These are phyloP conservation scores for Chrysochloris asiatica DNA, from an alignment of 2,113 vertebrate genomes.

Conservation along the genomic window DNA sequence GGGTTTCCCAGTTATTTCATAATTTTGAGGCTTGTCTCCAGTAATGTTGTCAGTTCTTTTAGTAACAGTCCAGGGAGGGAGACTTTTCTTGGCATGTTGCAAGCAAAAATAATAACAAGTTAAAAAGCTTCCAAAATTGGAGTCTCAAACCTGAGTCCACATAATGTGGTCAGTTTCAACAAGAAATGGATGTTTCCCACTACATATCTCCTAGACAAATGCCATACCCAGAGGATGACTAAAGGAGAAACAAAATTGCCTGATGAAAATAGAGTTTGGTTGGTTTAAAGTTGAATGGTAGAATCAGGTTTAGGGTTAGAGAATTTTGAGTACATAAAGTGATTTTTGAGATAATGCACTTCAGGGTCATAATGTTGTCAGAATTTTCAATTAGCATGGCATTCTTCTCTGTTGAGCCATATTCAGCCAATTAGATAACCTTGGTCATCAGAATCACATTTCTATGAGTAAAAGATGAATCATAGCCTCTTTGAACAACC, in stretches of 20 bases:
- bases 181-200: background rate
- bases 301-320: background rate
- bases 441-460: background rate
- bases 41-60: background rate
- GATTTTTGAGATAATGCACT: constrained; percentile 40
- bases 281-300: background rate
- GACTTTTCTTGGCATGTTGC: background rate
- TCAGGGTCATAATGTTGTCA: background rate
- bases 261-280: background rate
- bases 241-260: background rate
- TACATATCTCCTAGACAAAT: background rate
- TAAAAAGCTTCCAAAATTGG: background rate
- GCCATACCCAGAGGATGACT: background rate
- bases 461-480: background rate
- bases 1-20: background rate
- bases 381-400: background rate
- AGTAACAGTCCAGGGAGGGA: background rate
- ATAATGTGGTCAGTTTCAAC: background rate
- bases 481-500: background rate
- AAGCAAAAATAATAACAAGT: background rate
- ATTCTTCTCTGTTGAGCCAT: constrained; percentile 53
- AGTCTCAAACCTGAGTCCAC: background rate
- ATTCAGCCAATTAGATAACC: constrained; percentile 9
- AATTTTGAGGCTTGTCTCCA: background rate
- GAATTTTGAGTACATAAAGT: constrained; percentile 22